Percentiles rank a stretch among this genome's conserved stretches.
phyloP scores from a whole-genome alignment of 2,113 vertebrate genomes.

The Hyla sarda region DNA sequence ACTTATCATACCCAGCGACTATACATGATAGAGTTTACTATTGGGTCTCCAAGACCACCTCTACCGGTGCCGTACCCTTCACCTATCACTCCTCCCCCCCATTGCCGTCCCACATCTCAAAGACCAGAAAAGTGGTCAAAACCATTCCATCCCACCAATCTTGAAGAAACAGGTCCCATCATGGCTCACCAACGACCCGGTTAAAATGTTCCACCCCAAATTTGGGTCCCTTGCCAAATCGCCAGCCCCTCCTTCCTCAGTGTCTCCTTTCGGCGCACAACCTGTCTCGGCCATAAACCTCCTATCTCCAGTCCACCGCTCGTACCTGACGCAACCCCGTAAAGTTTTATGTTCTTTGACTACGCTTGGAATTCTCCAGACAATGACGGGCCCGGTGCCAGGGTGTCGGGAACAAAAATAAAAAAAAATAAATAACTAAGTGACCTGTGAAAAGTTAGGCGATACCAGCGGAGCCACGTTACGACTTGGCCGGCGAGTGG shows the following conservation, averaged over 20 bases:
- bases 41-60: too few relatives aligned
- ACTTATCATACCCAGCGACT: too few relatives aligned
- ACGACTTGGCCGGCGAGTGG: background rate
- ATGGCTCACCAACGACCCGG: background rate
- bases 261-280: background rate
- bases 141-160: background rate
- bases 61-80: too few relatives aligned
- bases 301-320: background rate
- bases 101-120: too few relatives aligned
- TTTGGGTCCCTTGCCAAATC: background rate
- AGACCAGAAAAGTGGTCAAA: too few relatives aligned
- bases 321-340: background rate
- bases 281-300: background rate
- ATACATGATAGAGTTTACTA: too few relatives aligned
- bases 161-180: background rate
- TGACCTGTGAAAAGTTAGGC: background rate
- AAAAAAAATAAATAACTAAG: too few relatives aligned
- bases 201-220: background rate
- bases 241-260: background rate
- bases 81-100: too few relatives aligned
- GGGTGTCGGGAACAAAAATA: too few relatives aligned
- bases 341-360: slow-evolving; percentile 1
- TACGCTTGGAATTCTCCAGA: background rate
- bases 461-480: background rate
- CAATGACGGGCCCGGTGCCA: background rate